phyloP scores from a whole-genome alignment of 2,113 vertebrate species.

The Heterochromis multidens region DNA sequence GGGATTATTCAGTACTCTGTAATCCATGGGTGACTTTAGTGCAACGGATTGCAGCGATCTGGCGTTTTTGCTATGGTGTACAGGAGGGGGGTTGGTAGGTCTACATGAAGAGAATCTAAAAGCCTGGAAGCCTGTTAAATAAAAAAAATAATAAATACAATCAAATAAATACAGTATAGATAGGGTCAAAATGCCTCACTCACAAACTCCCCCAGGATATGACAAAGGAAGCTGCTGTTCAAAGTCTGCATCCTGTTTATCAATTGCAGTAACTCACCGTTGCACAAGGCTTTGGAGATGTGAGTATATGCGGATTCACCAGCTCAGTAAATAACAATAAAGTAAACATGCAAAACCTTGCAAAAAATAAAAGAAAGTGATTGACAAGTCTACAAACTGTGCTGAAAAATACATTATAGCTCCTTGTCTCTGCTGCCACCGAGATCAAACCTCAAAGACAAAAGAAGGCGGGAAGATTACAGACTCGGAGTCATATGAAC shows the following conservation, averaged over 20 bases:
- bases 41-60: neutral
- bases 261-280: neutral
- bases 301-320: neutral
- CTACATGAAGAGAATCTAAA: neutral
- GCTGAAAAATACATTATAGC: neutral
- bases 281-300: neutral
- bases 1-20: slow-evolving; percentile 32
- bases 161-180: too few relatives aligned
- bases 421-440: neutral
- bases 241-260: neutral
- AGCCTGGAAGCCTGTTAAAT: neutral
- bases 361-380: neutral
- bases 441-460: neutral
- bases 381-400: neutral
- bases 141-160: neutral
- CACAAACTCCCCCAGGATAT: neutral
- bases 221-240: neutral
- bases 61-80: neutral
- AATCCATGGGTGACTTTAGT: slow-evolving; percentile 31
- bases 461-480: neutral
- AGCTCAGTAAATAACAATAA: neutral
- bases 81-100: neutral
- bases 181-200: neutral
- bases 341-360: neutral
- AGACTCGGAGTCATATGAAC: neutral